Evolutionary conservation across 2,888 invertebrate genomes (phyloP).

Genomic region (Oligia latruncula): DNA sequence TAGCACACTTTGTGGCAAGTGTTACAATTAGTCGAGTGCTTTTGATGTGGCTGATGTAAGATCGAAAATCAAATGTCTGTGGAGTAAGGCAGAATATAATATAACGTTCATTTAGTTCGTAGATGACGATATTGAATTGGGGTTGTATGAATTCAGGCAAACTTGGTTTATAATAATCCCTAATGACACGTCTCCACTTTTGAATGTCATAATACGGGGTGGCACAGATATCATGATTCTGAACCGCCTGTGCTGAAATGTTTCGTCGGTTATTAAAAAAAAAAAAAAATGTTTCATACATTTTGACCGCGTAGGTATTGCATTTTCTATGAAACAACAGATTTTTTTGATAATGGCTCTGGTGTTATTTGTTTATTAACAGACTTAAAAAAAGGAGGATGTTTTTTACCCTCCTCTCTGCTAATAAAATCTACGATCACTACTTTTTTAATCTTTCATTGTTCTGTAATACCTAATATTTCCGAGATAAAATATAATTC

Average conservation of each 20-base stretch:
- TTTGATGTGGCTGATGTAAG: constrained; percentile 38
- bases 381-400: too few relatives aligned
- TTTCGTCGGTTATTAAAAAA: neutral
- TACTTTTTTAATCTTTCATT: neutral
- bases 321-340: too few relatives aligned
- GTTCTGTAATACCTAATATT: neutral
- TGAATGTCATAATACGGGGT: neutral
- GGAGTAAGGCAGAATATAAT: constrained; percentile 2
- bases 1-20: constrained; percentile 38
- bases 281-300: too few relatives aligned
- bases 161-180: neutral
- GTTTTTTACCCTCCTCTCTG: neutral
- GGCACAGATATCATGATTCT: too few relatives aligned
- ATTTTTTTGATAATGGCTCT: too few relatives aligned
- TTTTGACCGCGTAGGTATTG: too few relatives aligned
- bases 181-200: neutral
- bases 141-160: neutral
- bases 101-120: neutral
- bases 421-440: neutral
- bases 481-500: neutral
- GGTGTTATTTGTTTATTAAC: neutral
- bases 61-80: constrained; percentile 38
- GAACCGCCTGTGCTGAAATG: neutral
- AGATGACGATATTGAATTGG: neutral
- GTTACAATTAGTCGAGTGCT: constrained; percentile 44